Percentiles rank a stretch among this genome's conserved stretches.
Evolutionary conservation across 2,797 vertebrate genomes (phyloP).

Genomic region (Luscinia megarhynchos): DNA sequence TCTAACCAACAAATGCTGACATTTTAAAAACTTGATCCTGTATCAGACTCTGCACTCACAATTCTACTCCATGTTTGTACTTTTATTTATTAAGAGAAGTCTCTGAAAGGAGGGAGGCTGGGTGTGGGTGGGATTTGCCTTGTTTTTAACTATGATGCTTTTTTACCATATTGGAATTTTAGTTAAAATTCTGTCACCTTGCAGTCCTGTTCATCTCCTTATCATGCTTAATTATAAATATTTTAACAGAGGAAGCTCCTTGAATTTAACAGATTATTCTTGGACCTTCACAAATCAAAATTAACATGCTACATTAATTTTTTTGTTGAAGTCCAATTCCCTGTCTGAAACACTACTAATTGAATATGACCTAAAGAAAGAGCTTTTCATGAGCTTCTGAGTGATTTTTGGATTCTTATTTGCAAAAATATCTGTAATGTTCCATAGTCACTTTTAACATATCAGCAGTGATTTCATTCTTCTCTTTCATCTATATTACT

Average conservation of each 20-base stretch:
- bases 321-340: slow-evolving; percentile 27
- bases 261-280: background rate
- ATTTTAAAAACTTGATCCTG: background rate
- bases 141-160: background rate
- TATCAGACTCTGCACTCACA: background rate
- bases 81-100: background rate
- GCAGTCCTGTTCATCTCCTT: background rate
- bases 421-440: slow-evolving; percentile 40
- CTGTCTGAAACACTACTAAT: background rate
- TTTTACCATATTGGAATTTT: background rate
- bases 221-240: background rate
- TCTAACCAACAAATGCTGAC: background rate
- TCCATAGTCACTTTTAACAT: background rate
- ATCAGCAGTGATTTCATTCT: slow-evolving; percentile 15
- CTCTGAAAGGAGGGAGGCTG: background rate
- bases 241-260: slow-evolving; percentile 11
- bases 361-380: slow-evolving; percentile 29
- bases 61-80: background rate
- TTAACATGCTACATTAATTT: slow-evolving; percentile 15
- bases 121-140: background rate
- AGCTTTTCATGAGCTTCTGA: slow-evolving; percentile 24
- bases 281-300: slow-evolving; percentile 20
- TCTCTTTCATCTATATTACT: background rate
- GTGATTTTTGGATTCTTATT: slow-evolving; percentile 26
- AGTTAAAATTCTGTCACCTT: background rate